A percentile compares a stretch with the other conserved stretches of the same genome.
phyloP scores from a whole-genome alignment of 2,113 vertebrate genomes.

The Barbus barbus region DNA sequence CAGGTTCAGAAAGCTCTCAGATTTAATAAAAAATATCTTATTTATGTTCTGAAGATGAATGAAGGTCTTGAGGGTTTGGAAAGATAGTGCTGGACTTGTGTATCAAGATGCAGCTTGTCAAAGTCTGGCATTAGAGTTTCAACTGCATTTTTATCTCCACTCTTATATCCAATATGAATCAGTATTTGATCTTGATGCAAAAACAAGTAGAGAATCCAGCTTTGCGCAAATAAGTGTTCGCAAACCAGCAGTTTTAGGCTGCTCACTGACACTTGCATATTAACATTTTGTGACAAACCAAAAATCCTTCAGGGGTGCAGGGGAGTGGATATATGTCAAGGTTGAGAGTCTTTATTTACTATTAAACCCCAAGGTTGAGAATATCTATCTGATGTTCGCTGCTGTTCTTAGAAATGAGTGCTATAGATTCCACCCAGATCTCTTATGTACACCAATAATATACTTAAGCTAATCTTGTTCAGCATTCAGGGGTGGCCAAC shows the following conservation, averaged over 20 bases:
- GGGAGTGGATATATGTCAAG: neutral
- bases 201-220: neutral
- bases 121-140: neutral
- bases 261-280: neutral
- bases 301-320: neutral
- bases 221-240: neutral
- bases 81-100: neutral
- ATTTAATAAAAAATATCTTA: no score
- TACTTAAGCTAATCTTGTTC: neutral
- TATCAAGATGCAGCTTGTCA: neutral
- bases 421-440: neutral
- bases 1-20: no score
- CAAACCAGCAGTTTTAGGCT: neutral
- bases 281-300: neutral
- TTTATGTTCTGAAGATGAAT: no score
- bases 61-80: no score
- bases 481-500: constrained; percentile 7
- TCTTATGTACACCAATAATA: neutral
- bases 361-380: neutral
- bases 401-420: neutral
- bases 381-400: neutral
- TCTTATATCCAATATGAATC: neutral
- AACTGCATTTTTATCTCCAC: neutral
- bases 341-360: neutral
- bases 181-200: neutral